Conservation (phyloP, 2,113 vertebrate species). For the Carettochelys insculpta region DNA sequence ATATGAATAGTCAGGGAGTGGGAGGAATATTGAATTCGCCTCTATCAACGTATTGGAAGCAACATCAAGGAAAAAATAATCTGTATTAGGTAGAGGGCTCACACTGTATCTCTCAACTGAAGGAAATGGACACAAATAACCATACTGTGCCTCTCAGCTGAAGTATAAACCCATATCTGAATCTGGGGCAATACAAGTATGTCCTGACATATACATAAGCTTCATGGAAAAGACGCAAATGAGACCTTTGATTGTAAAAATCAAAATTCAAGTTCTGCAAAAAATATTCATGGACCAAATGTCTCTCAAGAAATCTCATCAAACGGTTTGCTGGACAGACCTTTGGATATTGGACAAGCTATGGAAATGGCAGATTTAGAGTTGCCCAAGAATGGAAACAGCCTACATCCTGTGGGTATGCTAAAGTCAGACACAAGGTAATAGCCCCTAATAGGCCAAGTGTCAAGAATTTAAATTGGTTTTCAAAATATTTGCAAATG, state of each 20-base stretch:
- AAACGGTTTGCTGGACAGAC: not conserved
- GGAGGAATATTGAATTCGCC: too few species aligned
- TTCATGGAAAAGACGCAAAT: slow-evolving; percentile 20
- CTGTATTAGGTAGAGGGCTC: not conserved
- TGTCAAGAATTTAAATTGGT: not conserved
- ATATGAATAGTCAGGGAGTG: too few species aligned
- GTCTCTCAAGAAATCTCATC: not conserved
- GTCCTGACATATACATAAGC: not conserved
- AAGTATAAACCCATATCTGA: too few species aligned
- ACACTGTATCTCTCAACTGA: not conserved
- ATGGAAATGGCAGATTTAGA: not conserved
- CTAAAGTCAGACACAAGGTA: not conserved
- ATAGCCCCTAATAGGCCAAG: not conserved
- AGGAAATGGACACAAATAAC: too few species aligned
- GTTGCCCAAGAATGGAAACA: not conserved
- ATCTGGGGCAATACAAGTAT: too few species aligned
- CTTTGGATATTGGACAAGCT: not conserved
- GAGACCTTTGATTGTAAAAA: not conserved
- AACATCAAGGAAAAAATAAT: not conserved
- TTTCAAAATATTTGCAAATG: not conserved
- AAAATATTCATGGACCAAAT: not conserved
- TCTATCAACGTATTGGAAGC: not conserved
- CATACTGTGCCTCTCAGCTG: too few species aligned
- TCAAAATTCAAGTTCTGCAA: slow-evolving; percentile 24
- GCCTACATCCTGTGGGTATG: rapidly evolving